Percentiles rank a stretch among this genome's conserved stretches.
These are phyloP conservation scores for Cecidostiba fungosa DNA, from an alignment of 2,888 invertebrate genomes.

Conservation along the genomic window DNA sequence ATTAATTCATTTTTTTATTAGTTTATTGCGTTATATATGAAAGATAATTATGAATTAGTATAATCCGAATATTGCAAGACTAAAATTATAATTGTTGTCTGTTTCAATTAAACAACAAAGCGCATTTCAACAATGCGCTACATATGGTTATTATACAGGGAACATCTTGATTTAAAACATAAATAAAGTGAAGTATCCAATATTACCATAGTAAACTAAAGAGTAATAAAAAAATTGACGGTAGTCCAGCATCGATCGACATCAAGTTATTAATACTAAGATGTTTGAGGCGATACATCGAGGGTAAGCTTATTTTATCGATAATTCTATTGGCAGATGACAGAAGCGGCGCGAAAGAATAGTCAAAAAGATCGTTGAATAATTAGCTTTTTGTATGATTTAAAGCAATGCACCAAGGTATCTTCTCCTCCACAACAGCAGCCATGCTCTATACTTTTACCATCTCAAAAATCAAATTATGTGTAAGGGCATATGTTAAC, in stretches of 20 bases:
- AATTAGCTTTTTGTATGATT: conserved; percentile 20
- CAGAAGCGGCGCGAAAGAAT: conserved; percentile 18
- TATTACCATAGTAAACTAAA: conserved; percentile 54
- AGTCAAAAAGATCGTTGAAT: conserved; percentile 13
- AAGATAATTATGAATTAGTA: not conserved
- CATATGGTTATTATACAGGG: conserved; percentile 6
- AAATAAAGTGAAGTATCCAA: conserved; percentile 44
- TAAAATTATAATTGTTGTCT: not conserved
- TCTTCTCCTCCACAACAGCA: conserved; percentile 53
- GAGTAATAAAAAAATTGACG: conserved; percentile 37
- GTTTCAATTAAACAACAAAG: not conserved
- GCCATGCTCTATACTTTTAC: conserved; percentile 47
- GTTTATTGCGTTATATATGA: not conserved
- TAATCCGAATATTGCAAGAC: not conserved
- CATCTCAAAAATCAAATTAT: conserved; percentile 26
- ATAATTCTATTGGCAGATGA: conserved; percentile 43
- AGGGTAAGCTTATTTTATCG: conserved; percentile 26
- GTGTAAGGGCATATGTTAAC: not conserved
- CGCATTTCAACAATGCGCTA: not conserved
- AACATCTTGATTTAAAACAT: conserved; percentile 27
- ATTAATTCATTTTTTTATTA: not conserved
- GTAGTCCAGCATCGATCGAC: conserved; percentile 56
- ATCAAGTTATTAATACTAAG: conserved; percentile 41
- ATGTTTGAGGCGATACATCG: conserved; percentile 22
- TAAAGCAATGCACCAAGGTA: conserved; percentile 36